phyloP scores from a whole-genome alignment of 2,797 vertebrate species.

The Amphiprion clarkii region DNA sequence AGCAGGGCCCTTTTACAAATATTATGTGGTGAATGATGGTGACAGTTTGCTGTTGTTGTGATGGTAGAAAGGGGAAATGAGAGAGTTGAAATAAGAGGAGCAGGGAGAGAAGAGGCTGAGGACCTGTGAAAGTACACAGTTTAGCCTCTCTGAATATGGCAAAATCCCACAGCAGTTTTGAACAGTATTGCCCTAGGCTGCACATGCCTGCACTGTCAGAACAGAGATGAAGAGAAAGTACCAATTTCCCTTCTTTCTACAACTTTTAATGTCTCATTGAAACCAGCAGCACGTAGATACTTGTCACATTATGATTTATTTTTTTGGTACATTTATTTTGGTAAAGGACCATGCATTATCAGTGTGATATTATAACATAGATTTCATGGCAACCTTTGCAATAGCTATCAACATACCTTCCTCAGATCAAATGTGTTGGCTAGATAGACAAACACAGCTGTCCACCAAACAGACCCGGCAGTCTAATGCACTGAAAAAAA shows the following conservation, averaged over 20 bases:
- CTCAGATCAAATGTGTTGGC: neutral
- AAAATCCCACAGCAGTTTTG: conserved; percentile 39
- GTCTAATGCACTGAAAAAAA: neutral
- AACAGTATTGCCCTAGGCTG: conserved; percentile 27
- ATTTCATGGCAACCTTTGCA: too few relatives aligned
- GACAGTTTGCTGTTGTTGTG: conserved; percentile 32
- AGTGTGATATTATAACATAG: too few relatives aligned
- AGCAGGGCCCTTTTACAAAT: neutral
- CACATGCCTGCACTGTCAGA: conserved; percentile 48
- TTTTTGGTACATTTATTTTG: neutral
- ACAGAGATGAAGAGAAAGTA: conserved; percentile 19
- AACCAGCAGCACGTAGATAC: conserved; percentile 1
- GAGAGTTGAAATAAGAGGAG: conserved; percentile 23
- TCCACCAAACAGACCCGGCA: neutral
- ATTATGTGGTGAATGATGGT: conserved; percentile 13
- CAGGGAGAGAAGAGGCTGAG: conserved; percentile 8
- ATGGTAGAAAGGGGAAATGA: conserved; percentile 24
- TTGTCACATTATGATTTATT: neutral
- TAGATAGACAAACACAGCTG: neutral
- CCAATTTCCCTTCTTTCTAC: conserved; percentile 7
- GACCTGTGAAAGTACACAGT: conserved; percentile 36
- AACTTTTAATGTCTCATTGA: conserved; percentile 1
- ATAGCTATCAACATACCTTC: neutral
- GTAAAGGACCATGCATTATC: neutral
- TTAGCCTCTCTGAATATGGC: conserved; percentile 12